Percentiles rank a stretch among this genome's conserved stretches.
Conservation (phyloP, 2,113 vertebrate species). For the Malaclemys terrapin region DNA sequence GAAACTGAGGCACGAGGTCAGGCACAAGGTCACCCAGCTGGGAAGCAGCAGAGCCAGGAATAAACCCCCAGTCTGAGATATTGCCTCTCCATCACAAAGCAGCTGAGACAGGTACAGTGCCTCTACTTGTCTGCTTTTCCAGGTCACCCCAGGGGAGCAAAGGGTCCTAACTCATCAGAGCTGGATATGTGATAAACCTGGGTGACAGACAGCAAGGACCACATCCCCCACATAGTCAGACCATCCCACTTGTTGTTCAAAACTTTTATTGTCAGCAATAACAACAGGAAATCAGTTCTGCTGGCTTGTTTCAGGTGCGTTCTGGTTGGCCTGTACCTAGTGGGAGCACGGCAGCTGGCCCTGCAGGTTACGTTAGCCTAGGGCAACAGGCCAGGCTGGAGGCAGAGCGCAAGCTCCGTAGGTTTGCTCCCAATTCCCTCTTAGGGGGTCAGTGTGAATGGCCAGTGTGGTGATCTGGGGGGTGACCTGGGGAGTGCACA, state of each 20-base stretch:
- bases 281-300: constrained; percentile 21
- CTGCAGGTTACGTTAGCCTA: fast-evolving
- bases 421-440: neutral
- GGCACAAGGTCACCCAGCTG: neutral
- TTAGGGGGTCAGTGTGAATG: neutral
- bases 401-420: neutral
- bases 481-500: neutral
- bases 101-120: neutral
- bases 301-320: neutral
- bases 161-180: neutral
- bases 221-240: neutral
- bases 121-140: neutral
- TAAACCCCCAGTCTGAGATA: neutral
- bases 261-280: constrained; percentile 72
- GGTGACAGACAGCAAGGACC: neutral
- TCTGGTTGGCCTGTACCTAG: fast-evolving
- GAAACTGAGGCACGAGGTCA: neutral
- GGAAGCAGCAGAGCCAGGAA: neutral
- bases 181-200: neutral
- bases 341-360: neutral
- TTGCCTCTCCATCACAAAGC: neutral
- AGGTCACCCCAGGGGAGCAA: neutral
- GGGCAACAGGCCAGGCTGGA: fast-evolving
- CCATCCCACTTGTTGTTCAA: constrained; percentile 30
- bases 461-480: neutral